Evolutionary conservation across 1,140 invertebrate species (phyloP).

Genomic region (Pemphigus obesinymphae): DNA sequence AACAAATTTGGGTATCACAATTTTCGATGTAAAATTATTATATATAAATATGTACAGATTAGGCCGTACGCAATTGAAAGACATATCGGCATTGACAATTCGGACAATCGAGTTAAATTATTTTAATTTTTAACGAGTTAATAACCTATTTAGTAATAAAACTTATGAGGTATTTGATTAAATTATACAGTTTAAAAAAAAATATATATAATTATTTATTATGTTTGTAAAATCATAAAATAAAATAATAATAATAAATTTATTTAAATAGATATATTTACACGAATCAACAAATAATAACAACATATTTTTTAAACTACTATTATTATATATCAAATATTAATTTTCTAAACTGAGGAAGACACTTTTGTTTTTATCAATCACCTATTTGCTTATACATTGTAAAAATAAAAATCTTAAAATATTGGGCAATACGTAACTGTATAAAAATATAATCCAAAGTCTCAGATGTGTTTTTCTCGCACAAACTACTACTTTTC

Average conservation of each 20-base stretch:
- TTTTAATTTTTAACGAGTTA: neutral
- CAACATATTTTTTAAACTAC: conserved; percentile 19
- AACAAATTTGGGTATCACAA: neutral
- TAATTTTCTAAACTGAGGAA: conserved; percentile 28
- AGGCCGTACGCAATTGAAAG: conserved; percentile 13
- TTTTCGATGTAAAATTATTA: neutral
- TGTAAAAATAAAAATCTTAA: conserved; percentile 19
- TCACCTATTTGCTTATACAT: conserved; percentile 37
- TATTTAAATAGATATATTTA: conserved; percentile 34
- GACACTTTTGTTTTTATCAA: conserved; percentile 34
- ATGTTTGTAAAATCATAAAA: neutral
- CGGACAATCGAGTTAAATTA: neutral
- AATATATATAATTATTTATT: neutral
- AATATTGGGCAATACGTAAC: conserved; percentile 19
- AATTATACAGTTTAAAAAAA: conserved; percentile 14
- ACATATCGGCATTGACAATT: conserved; percentile 12
- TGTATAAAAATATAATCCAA: conserved; percentile 37
- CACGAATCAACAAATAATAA: conserved; percentile 35
- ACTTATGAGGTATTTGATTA: conserved; percentile 35
- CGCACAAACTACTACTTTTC: conserved; percentile 3
- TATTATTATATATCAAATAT: neutral
- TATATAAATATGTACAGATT: neutral
- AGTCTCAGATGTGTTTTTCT: conserved; percentile 8
- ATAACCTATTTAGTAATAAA: conserved; percentile 15
- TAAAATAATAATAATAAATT: conserved; percentile 36